Conservation (phyloP, 2,797 vertebrate species). For the Centroberyx gerrardi region DNA sequence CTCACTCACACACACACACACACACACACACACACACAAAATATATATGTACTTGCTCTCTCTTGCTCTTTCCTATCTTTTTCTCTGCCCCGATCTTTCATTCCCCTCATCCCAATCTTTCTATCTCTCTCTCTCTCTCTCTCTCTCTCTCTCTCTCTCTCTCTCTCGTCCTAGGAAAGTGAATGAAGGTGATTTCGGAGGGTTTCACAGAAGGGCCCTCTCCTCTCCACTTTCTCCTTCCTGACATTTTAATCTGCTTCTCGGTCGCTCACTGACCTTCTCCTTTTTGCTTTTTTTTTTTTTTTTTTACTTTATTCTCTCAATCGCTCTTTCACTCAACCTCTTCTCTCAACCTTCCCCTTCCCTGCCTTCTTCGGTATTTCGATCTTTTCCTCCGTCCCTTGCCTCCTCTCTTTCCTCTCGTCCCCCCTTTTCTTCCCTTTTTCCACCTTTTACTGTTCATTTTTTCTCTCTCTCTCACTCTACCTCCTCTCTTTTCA, state of each 20-base stretch:
- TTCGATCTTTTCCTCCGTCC: no score
- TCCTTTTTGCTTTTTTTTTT: slow-evolving; percentile 1
- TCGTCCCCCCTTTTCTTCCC: slow-evolving; percentile 8
- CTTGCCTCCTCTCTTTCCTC: not conserved
- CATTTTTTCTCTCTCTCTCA: not conserved
- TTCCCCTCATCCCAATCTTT: not conserved
- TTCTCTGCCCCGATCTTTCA: not conserved
- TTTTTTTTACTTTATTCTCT: not conserved
- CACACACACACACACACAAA: not conserved
- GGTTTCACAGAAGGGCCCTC: slow-evolving; percentile 8
- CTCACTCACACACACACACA: slow-evolving; percentile 1
- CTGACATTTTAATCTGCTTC: slow-evolving; percentile 63
- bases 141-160: not conserved
- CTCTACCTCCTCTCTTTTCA: not conserved
- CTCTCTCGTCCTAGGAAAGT: not conserved
- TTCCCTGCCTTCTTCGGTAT: not conserved
- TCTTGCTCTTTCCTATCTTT: not conserved
- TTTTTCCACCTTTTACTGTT: slow-evolving; percentile 10
- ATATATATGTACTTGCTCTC: not conserved
- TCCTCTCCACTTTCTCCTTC: slow-evolving; percentile 28
- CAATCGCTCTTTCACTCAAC: not conserved
- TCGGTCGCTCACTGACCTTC: slow-evolving; percentile 39
- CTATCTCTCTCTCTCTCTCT: not conserved
- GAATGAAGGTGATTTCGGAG: slow-evolving; percentile 15
- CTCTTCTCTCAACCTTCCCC: not conserved